These are phyloP conservation scores for Entosphenus tridentatus DNA, from an alignment of 2,113 vertebrate genomes.

Conservation along the genomic window DNA sequence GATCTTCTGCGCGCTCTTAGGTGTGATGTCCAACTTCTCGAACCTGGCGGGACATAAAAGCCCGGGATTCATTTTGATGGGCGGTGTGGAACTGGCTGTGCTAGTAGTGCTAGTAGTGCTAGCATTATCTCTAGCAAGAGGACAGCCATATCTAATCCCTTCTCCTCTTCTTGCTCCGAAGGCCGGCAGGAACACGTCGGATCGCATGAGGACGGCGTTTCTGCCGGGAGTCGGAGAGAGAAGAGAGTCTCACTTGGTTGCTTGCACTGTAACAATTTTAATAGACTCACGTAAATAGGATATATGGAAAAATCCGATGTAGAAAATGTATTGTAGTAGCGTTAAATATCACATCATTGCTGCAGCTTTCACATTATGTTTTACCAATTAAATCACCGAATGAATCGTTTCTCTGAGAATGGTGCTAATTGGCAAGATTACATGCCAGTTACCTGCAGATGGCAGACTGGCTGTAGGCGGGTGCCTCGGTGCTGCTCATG, in stretches of 20 bases:
- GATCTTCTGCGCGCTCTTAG: constrained; percentile 99
- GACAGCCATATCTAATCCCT: constrained; percentile 68
- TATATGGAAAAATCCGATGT: too few relatives aligned
- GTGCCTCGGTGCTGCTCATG: constrained; percentile 81
- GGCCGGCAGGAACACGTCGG: constrained; percentile 99
- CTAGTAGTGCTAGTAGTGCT: too few relatives aligned
- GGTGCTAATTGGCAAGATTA: too few relatives aligned
- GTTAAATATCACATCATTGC: too few relatives aligned
- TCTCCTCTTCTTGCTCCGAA: constrained; percentile 98
- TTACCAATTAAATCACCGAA: too few relatives aligned
- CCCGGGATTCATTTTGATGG: constrained; percentile 99
- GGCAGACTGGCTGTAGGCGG: constrained; percentile 97
- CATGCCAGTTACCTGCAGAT: constrained; percentile 84
- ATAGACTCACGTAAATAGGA: too few relatives aligned
- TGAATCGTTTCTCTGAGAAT: too few relatives aligned
- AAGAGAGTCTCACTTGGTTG: constrained; percentile 95
- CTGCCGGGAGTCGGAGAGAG: constrained; percentile 98
- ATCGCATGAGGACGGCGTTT: constrained; percentile 99
- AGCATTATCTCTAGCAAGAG: too few relatives aligned
- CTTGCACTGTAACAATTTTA: too few relatives aligned
- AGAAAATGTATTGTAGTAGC: too few relatives aligned
- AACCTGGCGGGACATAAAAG: constrained; percentile 99
- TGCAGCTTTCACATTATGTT: too few relatives aligned
- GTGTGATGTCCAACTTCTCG: constrained; percentile 99
- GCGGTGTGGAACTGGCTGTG: constrained; percentile 43